These are phyloP conservation scores for Petrolisthes manimaculis DNA, from an alignment of 2,888 invertebrate genomes.

Conservation along the genomic window DNA sequence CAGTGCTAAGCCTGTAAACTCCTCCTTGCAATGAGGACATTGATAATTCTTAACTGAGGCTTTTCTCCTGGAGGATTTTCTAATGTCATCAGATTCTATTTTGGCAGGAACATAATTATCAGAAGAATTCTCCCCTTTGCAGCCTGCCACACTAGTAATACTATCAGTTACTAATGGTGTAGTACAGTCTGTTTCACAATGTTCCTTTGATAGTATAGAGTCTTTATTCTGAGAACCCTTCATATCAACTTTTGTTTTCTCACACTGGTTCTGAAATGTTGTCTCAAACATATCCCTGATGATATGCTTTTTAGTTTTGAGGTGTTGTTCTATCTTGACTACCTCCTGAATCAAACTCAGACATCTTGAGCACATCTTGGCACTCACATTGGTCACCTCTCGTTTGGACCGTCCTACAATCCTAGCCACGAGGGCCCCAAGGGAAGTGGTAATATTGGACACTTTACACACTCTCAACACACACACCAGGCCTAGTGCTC, in stretches of 20 bases:
- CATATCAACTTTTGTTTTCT: constrained; percentile 3
- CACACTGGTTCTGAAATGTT: constrained; percentile 28
- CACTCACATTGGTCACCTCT: constrained; percentile 36
- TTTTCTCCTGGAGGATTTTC: constrained; percentile 38
- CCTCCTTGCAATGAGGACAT: constrained; percentile 50
- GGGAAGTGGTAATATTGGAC: constrained; percentile 4
- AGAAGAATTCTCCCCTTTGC: background rate
- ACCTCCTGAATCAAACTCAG: constrained; percentile 42
- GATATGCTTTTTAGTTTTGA: constrained; percentile 46
- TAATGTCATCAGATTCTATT: constrained; percentile 3
- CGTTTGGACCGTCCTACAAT: constrained; percentile 52
- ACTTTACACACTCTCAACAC: background rate
- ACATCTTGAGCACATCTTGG: constrained; percentile 46
- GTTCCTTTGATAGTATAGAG: background rate
- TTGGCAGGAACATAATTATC: constrained; percentile 8
- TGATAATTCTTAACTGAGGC: constrained; percentile 40
- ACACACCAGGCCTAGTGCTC: constrained; percentile 11
- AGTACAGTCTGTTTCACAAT: constrained; percentile 13
- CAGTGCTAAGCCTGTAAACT: constrained; percentile 37
- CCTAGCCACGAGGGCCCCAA: constrained; percentile 23
- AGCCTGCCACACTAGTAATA: background rate
- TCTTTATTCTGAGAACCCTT: background rate
- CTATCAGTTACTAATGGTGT: background rate
- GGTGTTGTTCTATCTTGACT: constrained; percentile 37
- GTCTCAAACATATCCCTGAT: constrained; percentile 55